Base-by-base conservation (phyloP, 2,113 vertebrate species). In the Arizona elegans region DNA sequence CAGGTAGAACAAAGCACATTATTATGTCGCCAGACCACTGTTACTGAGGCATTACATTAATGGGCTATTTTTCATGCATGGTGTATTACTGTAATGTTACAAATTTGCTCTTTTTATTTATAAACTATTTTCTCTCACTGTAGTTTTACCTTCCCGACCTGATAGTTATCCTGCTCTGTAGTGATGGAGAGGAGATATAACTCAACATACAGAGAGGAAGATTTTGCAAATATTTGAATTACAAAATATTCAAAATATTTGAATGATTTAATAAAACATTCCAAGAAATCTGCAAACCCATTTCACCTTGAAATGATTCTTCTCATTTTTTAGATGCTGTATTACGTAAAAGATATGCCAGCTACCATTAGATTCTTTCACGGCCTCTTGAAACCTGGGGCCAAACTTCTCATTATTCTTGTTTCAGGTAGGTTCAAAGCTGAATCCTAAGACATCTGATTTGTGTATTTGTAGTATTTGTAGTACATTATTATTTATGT, bases 401-500 rank as follows among this genome's bases (percentile, higher is more conserved):
- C 95, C 0, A 99, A 98, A 95, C 98, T 99, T 81, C 96, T 99
- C 29, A 98, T 99, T 96, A 98, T 98, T 95, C 52, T 99, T 59
- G 98, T 98, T n/a, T 99, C 99, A 96, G 98, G 99, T 99, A 97
- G 97, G 97, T 96, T 87, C 86, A 38, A 81, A 81, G 7, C 15
- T 38, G 33, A 38, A 33, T 81, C 70, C n/a, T 81, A 81, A 81
- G 6, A 81, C 33, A 81, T 19, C 15, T 8, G 70, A 38, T 81
- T 81, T 38, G 70, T 19, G 33, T 70, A n/a, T n/a, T n/a, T n/a
- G 29, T 50, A 47, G 5, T 50, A 50, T 50, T 50, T 50, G 47
- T 70, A 5, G 29, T n/a, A 70, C n/a, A n/a, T n/a, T 70, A 70
- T n/a, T n/a, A 70, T 59, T 59, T 59, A 59, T 11, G 24, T 62